These are phyloP conservation scores for Myiagra hebetior DNA, from an alignment of 2,113 vertebrate species.

Conservation along the genomic window DNA sequence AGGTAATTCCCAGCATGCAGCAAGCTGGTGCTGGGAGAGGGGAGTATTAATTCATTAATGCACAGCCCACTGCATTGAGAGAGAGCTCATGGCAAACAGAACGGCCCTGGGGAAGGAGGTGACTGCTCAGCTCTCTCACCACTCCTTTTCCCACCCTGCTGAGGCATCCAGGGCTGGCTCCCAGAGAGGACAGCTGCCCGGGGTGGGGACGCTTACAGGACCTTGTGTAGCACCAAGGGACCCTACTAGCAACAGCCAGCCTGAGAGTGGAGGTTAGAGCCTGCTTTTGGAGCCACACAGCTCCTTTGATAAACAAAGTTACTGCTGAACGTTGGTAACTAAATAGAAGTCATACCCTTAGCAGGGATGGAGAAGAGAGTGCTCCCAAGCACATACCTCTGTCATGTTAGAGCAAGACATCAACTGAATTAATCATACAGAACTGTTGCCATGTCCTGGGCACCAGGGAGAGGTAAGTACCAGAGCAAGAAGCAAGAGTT, in stretches of 20 bases:
- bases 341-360: not conserved
- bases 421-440: not conserved
- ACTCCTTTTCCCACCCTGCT: constrained; percentile 16
- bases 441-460: rapidly evolving
- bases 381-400: not conserved
- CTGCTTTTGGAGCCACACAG: not conserved
- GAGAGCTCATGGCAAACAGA: not conserved
- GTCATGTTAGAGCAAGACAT: not conserved
- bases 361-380: not conserved
- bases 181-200: not conserved
- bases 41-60: not conserved
- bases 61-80: not conserved
- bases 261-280: not conserved
- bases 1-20: not conserved
- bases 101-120: not conserved
- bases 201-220: not conserved
- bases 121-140: not conserved
- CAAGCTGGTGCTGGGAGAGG: not conserved
- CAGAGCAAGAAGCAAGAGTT: not conserved
- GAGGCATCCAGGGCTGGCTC: not conserved
- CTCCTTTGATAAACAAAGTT: not conserved
- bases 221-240: not conserved
- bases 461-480: not conserved
- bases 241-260: not conserved
- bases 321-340: not conserved